Evolutionary conservation across 2,113 vertebrate species (phyloP).

Genomic region (Campylorhamphus procurvoides): DNA sequence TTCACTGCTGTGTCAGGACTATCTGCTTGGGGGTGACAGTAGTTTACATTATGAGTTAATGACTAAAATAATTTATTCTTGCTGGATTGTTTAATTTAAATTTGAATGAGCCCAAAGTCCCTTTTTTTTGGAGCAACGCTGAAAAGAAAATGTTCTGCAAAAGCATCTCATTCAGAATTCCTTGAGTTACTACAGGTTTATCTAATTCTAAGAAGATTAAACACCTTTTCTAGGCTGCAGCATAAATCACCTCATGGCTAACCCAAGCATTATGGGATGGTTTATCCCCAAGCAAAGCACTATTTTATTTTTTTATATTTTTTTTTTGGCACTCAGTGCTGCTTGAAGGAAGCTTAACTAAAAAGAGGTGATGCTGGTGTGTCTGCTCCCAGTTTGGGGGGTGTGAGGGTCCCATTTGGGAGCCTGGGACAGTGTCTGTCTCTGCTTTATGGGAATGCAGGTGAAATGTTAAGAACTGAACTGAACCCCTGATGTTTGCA

Average conservation of each 20-base stretch:
- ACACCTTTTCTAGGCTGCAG: not conserved
- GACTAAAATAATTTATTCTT: not conserved
- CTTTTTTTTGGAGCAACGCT: not conserved
- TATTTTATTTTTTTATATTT: not conserved
- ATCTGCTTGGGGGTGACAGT: not conserved
- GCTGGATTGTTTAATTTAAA: not conserved
- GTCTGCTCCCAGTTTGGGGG: not conserved
- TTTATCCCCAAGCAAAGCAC: constrained; percentile 17
- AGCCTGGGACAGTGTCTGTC: not conserved
- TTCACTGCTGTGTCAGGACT: not conserved
- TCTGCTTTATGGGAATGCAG: rapidly evolving
- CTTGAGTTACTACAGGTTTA: not conserved
- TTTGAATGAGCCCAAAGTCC: not conserved
- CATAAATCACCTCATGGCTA: constrained; percentile 8
- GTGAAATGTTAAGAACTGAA: rapidly evolving
- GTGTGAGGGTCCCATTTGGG: rapidly evolving
- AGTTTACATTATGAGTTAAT: not conserved
- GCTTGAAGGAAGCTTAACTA: not conserved
- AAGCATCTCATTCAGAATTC: not conserved
- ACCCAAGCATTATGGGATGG: not conserved
- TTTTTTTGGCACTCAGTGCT: not conserved
- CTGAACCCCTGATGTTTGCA: rapidly evolving
- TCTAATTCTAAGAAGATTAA: not conserved
- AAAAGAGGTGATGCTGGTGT: not conserved
- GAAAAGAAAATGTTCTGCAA: not conserved